Percentiles rank a stretch among this genome's conserved stretches.
Conservation (phyloP, 2,797 vertebrate species). For the Lepilemur ruficaudatus region DNA sequence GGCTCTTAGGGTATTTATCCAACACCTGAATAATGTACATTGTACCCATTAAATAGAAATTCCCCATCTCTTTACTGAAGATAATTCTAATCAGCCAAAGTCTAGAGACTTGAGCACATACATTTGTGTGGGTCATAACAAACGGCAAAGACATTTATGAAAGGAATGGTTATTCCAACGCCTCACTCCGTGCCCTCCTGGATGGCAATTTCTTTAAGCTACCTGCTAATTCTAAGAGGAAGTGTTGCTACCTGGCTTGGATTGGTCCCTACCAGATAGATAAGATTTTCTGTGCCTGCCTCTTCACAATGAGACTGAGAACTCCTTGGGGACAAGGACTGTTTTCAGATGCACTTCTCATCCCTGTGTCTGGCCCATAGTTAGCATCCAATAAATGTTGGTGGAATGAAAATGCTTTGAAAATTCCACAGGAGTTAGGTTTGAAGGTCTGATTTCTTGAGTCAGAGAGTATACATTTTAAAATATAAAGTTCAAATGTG, state of each 20-base stretch:
- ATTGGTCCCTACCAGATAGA: rapidly evolving
- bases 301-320: neutral
- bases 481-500: neutral
- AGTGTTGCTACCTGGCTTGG: neutral
- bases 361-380: neutral
- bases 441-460: neutral
- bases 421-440: neutral
- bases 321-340: neutral
- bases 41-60: neutral
- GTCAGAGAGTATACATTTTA: neutral
- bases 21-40: neutral
- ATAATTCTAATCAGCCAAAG: neutral
- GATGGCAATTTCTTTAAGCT: neutral
- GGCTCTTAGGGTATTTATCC: neutral
- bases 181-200: too few species aligned
- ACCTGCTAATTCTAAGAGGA: neutral
- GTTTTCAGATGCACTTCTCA: neutral
- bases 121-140: neutral
- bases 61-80: neutral
- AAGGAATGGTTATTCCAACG: neutral
- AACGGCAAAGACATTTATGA: neutral
- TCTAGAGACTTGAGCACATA: neutral
- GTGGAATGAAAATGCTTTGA: neutral
- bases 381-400: neutral
- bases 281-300: neutral